phyloP scores from a whole-genome alignment of 2,888 invertebrate species.

The Lasius platythorax region DNA sequence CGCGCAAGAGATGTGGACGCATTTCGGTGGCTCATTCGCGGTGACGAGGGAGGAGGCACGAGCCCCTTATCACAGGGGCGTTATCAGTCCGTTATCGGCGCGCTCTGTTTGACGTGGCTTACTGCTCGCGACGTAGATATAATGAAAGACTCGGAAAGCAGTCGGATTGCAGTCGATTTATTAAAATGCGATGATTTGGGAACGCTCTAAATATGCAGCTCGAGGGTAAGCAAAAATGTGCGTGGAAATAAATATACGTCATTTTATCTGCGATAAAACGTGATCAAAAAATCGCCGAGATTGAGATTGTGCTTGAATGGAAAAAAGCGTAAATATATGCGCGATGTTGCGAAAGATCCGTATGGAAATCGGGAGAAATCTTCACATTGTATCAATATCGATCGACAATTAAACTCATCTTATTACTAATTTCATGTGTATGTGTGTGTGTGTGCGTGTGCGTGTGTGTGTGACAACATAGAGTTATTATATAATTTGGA shows the following conservation, averaged over 20 bases:
- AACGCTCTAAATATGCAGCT: slow-evolving; percentile 11
- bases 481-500: slow-evolving; percentile 35
- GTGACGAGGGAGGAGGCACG: neutral
- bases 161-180: slow-evolving; percentile 62
- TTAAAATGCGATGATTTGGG: slow-evolving; percentile 58
- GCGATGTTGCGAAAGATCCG: neutral
- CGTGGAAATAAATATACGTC: slow-evolving; percentile 28
- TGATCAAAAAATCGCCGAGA: neutral
- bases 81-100: slow-evolving; percentile 75
- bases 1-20: slow-evolving; percentile 4
- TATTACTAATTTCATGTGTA: neutral
- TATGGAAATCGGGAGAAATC: neutral
- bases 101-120: slow-evolving; percentile 79
- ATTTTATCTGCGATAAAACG: slow-evolving; percentile 35
- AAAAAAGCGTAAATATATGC: neutral
- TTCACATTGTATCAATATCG: neutral
- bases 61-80: slow-evolving; percentile 68
- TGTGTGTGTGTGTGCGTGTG: neutral
- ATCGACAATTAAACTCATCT: neutral
- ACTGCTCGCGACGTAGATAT: slow-evolving; percentile 68
- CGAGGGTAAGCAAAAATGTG: neutral
- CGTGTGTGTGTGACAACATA: neutral
- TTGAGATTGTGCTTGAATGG: neutral
- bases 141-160: slow-evolving; percentile 55
- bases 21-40: slow-evolving; percentile 14